Evolutionary conservation across 2,113 vertebrate species (phyloP), one percentile per base, ranked within the genome.

Genomic region (Pleuronectes platessa): DNA sequence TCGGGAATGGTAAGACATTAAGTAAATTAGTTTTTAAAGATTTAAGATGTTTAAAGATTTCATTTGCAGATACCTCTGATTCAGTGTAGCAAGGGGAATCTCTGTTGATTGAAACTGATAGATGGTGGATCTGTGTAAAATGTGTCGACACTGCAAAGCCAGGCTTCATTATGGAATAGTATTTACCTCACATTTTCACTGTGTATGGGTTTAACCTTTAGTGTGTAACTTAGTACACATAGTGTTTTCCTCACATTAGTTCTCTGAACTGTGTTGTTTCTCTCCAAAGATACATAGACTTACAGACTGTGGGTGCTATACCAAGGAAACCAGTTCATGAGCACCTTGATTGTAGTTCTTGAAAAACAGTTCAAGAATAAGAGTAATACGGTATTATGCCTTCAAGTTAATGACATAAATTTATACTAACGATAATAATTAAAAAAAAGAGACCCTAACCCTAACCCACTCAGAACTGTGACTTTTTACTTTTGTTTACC

Each of bases 11-110:
- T 91, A 92, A 94, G 93, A 93, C 95, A 96, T 97, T 96, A 95
- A 93, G 95, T 93, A 95, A 95, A 97, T 96, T 95, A 95, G 93
- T 95, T 96, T 96, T 95, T 92, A 92, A 93, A 93, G 92, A 94
- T 94, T 94, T 92, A 93, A 91, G 91, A 93, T 93, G 88, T 76
- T 92, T 88, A 89, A 90, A 92, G 91, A 92, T 95, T 93, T 94
- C 79, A 92, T 91, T 92, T 88, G 86, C 85, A 91, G 92, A 92
- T 93, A 91, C 89, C 69, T 87, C 88, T 74, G 84, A 91, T 91
- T 88, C 92, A 85, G 73, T 74, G 81, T 70, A 82, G 84, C 84
- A 59, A 72, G 70, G 86, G 61, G 84, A 87, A 90, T 91, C 90
- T 74, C 84, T 68, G 85, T 74, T 86, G 86, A 92, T 89, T 90